Evolutionary conservation across 2,797 vertebrate species (phyloP).

Genomic region (Borostomias antarcticus): DNA sequence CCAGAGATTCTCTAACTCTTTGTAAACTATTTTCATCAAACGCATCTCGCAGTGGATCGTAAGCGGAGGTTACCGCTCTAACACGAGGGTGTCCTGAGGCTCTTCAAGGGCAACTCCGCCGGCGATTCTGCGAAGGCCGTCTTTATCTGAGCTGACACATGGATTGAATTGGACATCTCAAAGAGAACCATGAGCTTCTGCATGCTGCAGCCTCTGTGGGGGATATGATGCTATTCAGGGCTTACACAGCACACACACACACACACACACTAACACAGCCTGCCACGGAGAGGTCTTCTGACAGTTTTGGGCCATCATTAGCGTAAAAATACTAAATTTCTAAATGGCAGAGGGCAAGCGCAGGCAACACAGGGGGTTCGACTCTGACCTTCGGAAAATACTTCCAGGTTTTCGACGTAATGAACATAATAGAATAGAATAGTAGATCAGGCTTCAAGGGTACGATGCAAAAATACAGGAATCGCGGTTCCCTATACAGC

Average conservation of each 20-base stretch:
- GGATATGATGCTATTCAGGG: constrained; percentile 35
- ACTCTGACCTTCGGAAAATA: constrained; percentile 32
- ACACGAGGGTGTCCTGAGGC: constrained; percentile 22
- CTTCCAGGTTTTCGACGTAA: constrained; percentile 48
- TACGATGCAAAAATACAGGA: constrained; percentile 21
- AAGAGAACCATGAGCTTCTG: constrained; percentile 42
- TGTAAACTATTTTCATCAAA: not conserved
- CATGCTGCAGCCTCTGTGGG: constrained; percentile 38
- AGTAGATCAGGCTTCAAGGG: constrained; percentile 58
- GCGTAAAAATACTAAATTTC: constrained; percentile 23
- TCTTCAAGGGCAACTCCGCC: constrained; percentile 19
- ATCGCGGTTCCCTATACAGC: constrained; percentile 50
- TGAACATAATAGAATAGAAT: constrained; percentile 53
- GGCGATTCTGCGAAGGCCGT: constrained; percentile 21
- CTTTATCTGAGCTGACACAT: constrained; percentile 53
- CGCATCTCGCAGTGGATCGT: not conserved
- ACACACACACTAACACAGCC: constrained; percentile 23
- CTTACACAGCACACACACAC: constrained; percentile 6
- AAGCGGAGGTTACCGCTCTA: constrained; percentile 32
- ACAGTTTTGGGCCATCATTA: constrained; percentile 26
- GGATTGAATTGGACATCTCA: constrained; percentile 28
- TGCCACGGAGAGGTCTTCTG: constrained; percentile 39
- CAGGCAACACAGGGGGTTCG: not conserved
- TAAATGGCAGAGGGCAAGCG: constrained; percentile 23
- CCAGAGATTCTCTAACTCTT: not conserved